A percentile compares a stretch with the other conserved stretches of the same genome.
phyloP scores from a whole-genome alignment of 2,888 invertebrate genomes.

The Nomada ferruginata region DNA sequence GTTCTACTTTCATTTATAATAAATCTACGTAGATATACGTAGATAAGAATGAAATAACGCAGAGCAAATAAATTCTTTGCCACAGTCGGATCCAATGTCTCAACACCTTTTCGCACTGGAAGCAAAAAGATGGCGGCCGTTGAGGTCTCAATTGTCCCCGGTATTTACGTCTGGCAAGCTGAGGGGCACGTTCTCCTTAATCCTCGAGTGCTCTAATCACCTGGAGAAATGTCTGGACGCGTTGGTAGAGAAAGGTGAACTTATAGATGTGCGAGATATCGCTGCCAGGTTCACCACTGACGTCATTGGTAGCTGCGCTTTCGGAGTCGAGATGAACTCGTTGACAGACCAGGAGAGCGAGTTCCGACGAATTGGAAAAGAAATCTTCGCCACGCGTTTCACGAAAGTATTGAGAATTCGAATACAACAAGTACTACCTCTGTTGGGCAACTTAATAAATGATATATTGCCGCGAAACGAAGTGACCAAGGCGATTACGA shows the following conservation, averaged over 20 bases:
- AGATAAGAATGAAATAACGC: background rate
- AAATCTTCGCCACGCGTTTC: conserved; percentile 68
- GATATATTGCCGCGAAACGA: conserved; percentile 56
- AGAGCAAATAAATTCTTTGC: background rate
- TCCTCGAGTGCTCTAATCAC: conserved; percentile 83
- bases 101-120: conserved; percentile 83
- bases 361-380: conserved; percentile 79
- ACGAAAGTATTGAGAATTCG: conserved; percentile 18
- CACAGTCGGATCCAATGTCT: conserved; percentile 82
- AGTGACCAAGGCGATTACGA: background rate
- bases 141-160: conserved; percentile 85
- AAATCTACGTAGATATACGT: background rate
- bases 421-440: conserved; percentile 58
- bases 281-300: conserved; percentile 82
- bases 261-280: conserved; percentile 72
- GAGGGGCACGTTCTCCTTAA: conserved; percentile 85
- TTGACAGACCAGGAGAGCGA: conserved; percentile 77
- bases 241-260: conserved; percentile 60
- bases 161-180: conserved; percentile 85
- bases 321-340: conserved; percentile 82
- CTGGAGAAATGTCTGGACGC: conserved; percentile 82
- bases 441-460: conserved; percentile 65
- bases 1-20: too few relatives aligned
- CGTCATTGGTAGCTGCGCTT: conserved; percentile 83
- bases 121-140: conserved; percentile 85